Percentiles rank a stretch among this genome's conserved stretches.
Conservation (phyloP, 2,888 invertebrate genomes). For the Hirudinaria manillensis region DNA sequence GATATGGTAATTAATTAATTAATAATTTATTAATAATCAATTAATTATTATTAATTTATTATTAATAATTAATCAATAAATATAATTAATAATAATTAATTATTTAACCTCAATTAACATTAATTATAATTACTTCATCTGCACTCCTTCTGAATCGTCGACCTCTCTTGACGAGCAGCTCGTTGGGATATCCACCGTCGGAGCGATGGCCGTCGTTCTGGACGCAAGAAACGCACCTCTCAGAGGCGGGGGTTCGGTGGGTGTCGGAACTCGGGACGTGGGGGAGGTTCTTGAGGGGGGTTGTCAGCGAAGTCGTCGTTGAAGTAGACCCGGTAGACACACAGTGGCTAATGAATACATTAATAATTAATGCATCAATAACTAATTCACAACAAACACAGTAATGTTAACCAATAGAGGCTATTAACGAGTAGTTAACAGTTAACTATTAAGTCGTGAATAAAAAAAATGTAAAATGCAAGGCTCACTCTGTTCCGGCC, state of each 20-base stretch:
- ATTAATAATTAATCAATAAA: no score
- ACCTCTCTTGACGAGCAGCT: not conserved
- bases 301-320: no score
- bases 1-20: no score
- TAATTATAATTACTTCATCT: not conserved
- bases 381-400: no score
- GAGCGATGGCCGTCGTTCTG: not conserved
- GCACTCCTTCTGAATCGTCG: not conserved
- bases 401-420: no score
- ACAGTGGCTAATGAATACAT: not conserved
- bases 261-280: not conserved
- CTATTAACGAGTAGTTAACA: not conserved
- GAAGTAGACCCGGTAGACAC: not conserved
- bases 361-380: no score
- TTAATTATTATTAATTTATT: no score
- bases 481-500: constrained; percentile 12
- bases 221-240: not conserved
- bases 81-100: no score
- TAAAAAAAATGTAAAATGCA: not conserved
- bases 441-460: not conserved
- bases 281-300: not conserved
- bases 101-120: no score
- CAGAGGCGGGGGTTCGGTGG: not conserved
- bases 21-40: no score
- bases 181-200: not conserved